Conservation (phyloP, 2,113 vertebrate genomes). For the Columba janthina region DNA sequence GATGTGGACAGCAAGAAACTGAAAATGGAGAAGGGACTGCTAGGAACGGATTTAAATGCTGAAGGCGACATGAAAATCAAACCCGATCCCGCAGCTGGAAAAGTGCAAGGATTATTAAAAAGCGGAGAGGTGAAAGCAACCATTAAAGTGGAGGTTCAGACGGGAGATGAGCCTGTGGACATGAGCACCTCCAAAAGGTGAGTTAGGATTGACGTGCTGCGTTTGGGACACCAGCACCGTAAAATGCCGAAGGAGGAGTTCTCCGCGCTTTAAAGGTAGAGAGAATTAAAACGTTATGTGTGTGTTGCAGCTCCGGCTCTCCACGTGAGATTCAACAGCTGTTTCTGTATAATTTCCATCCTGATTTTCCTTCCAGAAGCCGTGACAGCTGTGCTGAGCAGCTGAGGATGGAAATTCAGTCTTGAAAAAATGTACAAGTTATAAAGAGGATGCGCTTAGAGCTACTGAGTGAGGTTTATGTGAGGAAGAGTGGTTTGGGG, state of each 20-base stretch:
- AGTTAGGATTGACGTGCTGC: background rate
- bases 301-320: background rate
- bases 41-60: conserved; percentile 44
- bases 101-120: conserved; percentile 80
- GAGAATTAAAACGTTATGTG: rapidly evolving
- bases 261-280: background rate
- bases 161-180: conserved; percentile 90
- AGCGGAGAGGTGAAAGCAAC: conserved; percentile 82
- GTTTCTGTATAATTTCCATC: background rate
- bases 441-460: background rate
- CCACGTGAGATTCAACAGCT: background rate
- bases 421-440: background rate
- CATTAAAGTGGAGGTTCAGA: conserved; percentile 87
- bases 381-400: background rate
- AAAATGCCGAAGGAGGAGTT: background rate
- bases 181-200: conserved; percentile 97
- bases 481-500: background rate
- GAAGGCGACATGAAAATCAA: conserved; percentile 72
- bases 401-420: background rate
- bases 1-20: conserved; percentile 87
- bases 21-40: conserved; percentile 83
- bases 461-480: background rate
- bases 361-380: background rate
- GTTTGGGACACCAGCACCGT: background rate
- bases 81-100: conserved; percentile 72